These are phyloP conservation scores for Dryocosmus kuriphilus DNA, from an alignment of 2,888 invertebrate genomes.

Conservation along the genomic window DNA sequence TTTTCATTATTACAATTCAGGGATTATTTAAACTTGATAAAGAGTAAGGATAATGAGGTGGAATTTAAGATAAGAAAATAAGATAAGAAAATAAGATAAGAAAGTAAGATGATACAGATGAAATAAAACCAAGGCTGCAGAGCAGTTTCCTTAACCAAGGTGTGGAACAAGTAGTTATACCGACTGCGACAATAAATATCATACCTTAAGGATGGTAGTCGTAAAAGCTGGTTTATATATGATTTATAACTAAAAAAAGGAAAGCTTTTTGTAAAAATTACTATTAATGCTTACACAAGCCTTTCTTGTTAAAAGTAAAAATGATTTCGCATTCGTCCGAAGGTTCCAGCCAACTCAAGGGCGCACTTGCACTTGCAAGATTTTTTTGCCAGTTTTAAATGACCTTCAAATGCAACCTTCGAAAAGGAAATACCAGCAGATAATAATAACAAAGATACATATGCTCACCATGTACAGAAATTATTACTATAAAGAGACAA, in stretches of 20 bases:
- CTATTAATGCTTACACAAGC: no score
- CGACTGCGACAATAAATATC: no score
- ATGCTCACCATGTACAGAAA: background rate
- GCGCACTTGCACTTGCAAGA: background rate
- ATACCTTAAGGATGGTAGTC: no score
- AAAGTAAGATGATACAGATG: no score
- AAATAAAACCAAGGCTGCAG: background rate
- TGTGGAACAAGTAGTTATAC: background rate
- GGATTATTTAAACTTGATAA: background rate
- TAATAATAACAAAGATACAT: background rate
- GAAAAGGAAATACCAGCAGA: background rate
- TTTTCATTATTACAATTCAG: background rate
- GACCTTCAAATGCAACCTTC: constrained; percentile 33
- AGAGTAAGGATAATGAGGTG: background rate
- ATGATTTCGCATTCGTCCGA: background rate
- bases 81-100: no score
- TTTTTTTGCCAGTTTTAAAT: constrained; percentile 7
- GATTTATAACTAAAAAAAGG: background rate
- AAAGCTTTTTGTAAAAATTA: background rate
- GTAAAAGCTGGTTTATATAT: background rate
- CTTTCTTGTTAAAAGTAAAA: background rate
- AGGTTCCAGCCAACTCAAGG: background rate
- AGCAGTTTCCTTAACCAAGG: background rate
- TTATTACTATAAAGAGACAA: constrained; percentile 7
- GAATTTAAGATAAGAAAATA: no score